Evolutionary conservation across 1,140 invertebrate species (phyloP), one percentile per base, ranked within the genome.

Genomic region (Aphidius gifuensis): DNA sequence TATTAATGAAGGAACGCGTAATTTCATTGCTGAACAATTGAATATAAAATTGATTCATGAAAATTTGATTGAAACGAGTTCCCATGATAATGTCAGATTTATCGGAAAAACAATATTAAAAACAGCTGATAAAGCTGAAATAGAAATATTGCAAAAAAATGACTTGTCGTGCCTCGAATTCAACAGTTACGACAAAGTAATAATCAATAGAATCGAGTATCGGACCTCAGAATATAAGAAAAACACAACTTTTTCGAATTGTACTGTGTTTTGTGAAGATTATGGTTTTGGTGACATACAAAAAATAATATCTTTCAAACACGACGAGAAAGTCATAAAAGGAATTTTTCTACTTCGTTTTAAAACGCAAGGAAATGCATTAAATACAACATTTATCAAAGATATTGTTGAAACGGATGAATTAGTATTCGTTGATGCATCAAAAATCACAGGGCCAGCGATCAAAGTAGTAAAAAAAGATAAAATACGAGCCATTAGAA

Each of bases 321-420:
- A 58, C 23, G 42, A 43, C 49, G 47, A 57, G 49, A 40, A 43
- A 50, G 38, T 23, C 3, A 44, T 57, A n/a, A 21, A 45, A 11
- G 61, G 61, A 43, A 56, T 62, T 2, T 57, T 62, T 32, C 23
- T 62, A 3, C 16, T 44, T 38, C 39, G 38, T 44, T 6, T 62
- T 1, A 9, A 32, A 7, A 16, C 9, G 21, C 6, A n/a, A 5
- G 23, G 16, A 49, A 8, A 9, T 38, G 61, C 55, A 43, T 62
- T 48, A 45, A 51, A 58, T 48, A 57, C 61, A 4, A 6, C 40
- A 23, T 38, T 11, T 48, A 62, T 62, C 42, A 21, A 46, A 45
- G 16, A 44, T 45, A 49, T 61, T n/a, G 45, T 9, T 1, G 16
- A 3, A 38, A 42, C 49, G 5, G 32, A 61, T 54, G 11, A 61